These are phyloP conservation scores for Characodon lateralis DNA, from an alignment of 2,797 vertebrate species.

Conservation along the genomic window DNA sequence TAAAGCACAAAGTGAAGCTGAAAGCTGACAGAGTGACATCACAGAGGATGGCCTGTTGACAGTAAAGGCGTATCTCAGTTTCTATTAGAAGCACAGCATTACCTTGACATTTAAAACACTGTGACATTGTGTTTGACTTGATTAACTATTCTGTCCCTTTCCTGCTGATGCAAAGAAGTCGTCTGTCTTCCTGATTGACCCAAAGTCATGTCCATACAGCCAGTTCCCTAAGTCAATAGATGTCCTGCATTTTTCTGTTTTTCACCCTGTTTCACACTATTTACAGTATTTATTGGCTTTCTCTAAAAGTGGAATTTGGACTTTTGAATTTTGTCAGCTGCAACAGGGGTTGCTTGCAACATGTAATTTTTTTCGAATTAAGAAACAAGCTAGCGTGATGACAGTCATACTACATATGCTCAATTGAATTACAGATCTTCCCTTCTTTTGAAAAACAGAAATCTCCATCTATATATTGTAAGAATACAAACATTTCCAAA, in stretches of 20 bases:
- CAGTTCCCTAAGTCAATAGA: background rate
- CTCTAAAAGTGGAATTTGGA: background rate
- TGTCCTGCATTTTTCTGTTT: background rate
- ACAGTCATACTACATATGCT: too few species aligned
- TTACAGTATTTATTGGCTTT: background rate
- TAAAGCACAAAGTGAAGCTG: constrained; percentile 2
- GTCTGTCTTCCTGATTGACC: constrained; percentile 7
- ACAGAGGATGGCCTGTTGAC: constrained; percentile 2
- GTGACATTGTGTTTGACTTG: constrained; percentile 30
- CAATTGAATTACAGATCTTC: background rate
- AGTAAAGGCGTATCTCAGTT: constrained; percentile 6
- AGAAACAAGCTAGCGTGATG: too few species aligned
- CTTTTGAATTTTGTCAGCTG: background rate
- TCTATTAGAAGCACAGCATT: constrained; percentile 13
- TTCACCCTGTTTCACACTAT: background rate
- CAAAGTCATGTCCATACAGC: constrained; percentile 10
- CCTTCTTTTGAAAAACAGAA: background rate
- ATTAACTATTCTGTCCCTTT: constrained; percentile 29
- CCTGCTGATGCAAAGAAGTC: constrained; percentile 22
- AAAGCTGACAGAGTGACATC: constrained; percentile 11
- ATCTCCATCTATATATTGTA: background rate
- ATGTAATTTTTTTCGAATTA: too few species aligned
- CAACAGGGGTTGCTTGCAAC: too few species aligned
- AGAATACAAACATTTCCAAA: background rate
- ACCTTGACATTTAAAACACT: constrained; percentile 16